Base-by-base conservation (phyloP, 2,113 vertebrate genomes). In the Aegypius monachus region DNA sequence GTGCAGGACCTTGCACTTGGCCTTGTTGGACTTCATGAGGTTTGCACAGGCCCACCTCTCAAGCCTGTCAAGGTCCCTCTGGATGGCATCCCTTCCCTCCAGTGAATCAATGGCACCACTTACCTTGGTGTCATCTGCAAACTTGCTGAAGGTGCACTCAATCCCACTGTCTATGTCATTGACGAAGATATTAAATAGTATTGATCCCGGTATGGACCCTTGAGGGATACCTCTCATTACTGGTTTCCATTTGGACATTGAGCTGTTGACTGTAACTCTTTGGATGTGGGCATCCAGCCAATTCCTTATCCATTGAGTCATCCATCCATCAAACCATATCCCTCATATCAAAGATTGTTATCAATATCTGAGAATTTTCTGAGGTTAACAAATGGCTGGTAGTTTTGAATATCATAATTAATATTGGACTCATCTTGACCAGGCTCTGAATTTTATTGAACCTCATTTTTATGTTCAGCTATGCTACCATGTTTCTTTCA, bases 91-190 rank as follows among this genome's bases (percentile, higher is more conserved):
- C 21, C 11, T 13, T 65, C 62, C 12, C 18, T 72, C 19, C 8
- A 42, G 38, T 0, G 2, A n/a, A 53, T 40, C 25, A 36, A 10
- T 1, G 1, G 6, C 21, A 58, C 50, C 5, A 22, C 38, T 19
- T 8, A 32, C 29, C 34, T 56, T 70, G 47, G 13, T 77, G 45
- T 77, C 26, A 11, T 34, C 58, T 10, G 18, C 52, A 66, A 11
- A 48, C 17, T 61, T 91, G n/a, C 38, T 48, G n/a, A 61, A 27
- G 18, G 4, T 56, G n/a, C 16, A 43, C 40, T 53, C 10, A 8
- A 11, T 87, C 47, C 26, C 18, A 48, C 56, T 68, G 16, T 26
- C 29, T 52, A 1, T 53, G 50, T 59, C 25, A 63, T 4, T 42
- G 16, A 29, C 34, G 17, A 65, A 53, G 25, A 36, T 19, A 61